Conservation (phyloP, 2,888 invertebrate species). For the Amphipyra tragopoginis region DNA sequence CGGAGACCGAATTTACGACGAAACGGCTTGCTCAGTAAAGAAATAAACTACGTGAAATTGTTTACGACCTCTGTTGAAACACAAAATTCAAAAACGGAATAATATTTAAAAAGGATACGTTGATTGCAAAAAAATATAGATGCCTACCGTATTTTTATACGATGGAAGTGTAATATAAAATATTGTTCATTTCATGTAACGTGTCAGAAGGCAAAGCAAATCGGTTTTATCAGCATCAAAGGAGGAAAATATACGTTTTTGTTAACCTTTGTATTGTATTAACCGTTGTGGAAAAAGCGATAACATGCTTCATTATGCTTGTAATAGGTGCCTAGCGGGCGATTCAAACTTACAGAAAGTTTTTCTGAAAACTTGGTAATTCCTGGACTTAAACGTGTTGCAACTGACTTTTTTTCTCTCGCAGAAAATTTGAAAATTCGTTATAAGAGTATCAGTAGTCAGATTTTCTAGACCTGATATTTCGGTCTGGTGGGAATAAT, state of each 20-base stretch:
- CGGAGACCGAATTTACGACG: constrained; percentile 69
- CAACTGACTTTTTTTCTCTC: constrained; percentile 1
- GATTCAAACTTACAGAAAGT: constrained; percentile 19
- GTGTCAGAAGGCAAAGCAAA: constrained; percentile 8
- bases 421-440: background rate
- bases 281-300: constrained; percentile 15
- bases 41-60: constrained; percentile 71
- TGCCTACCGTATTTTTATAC: background rate
- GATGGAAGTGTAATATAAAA: constrained; percentile 3
- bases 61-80: constrained; percentile 69
- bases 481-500: constrained; percentile 9
- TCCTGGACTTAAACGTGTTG: constrained; percentile 1
- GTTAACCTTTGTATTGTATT: constrained; percentile 3
- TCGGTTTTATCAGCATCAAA: constrained; percentile 9
- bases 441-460: background rate
- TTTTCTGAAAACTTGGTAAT: constrained; percentile 3
- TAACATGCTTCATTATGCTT: constrained; percentile 11
- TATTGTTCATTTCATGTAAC: constrained; percentile 3
- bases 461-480: constrained; percentile 3
- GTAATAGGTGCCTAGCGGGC: constrained; percentile 7
- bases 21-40: constrained; percentile 62
- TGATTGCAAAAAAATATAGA: constrained; percentile 25
- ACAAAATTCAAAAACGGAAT: constrained; percentile 55
- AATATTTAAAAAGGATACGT: constrained; percentile 23
- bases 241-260: constrained; percentile 4